Evolutionary conservation across 2,113 vertebrate genomes (phyloP).

Genomic region (Ophthalmolycus amberensis): DNA sequence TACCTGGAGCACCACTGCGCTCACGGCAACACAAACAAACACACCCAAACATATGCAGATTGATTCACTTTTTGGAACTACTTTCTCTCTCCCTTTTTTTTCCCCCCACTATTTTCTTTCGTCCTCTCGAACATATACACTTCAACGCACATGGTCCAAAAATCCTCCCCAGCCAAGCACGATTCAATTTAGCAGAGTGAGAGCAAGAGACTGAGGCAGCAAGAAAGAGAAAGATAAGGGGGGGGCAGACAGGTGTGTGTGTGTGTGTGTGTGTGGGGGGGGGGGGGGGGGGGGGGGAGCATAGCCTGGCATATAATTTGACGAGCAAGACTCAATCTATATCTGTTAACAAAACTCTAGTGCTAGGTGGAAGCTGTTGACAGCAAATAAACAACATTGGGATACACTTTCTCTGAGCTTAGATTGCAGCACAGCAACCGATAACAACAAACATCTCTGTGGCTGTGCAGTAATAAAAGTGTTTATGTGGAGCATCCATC

Average conservation of each 20-base stretch:
- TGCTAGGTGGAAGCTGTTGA: slow-evolving; percentile 41
- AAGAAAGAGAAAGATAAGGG: neutral
- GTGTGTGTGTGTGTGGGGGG: neutral
- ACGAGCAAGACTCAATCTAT: slow-evolving; percentile 54
- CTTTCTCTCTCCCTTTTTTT: slow-evolving; percentile 10
- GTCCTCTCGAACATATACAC: neutral
- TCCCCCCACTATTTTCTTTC: neutral
- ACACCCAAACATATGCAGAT: slow-evolving; percentile 46
- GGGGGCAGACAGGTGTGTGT: slow-evolving; percentile 1
- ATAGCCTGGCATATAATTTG: slow-evolving; percentile 32
- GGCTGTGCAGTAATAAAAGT: slow-evolving; percentile 41
- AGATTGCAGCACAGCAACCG: slow-evolving; percentile 12
- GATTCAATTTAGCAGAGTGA: slow-evolving; percentile 4
- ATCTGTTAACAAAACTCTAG: slow-evolving; percentile 53
- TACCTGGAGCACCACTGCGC: slow-evolving; percentile 57
- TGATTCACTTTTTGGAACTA: slow-evolving; percentile 38
- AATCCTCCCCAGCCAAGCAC: neutral
- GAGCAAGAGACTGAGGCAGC: neutral
- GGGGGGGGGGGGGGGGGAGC: neutral
- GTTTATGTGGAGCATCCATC: slow-evolving; percentile 52
- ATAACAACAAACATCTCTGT: slow-evolving; percentile 52
- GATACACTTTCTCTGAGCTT: slow-evolving; percentile 12
- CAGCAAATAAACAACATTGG: slow-evolving; percentile 55
- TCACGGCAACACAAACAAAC: slow-evolving; percentile 60
- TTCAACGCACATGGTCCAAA: slow-evolving; percentile 22